These are phyloP conservation scores for Lepas anatifera DNA, from an alignment of 2,888 invertebrate species.

Conservation along the genomic window DNA sequence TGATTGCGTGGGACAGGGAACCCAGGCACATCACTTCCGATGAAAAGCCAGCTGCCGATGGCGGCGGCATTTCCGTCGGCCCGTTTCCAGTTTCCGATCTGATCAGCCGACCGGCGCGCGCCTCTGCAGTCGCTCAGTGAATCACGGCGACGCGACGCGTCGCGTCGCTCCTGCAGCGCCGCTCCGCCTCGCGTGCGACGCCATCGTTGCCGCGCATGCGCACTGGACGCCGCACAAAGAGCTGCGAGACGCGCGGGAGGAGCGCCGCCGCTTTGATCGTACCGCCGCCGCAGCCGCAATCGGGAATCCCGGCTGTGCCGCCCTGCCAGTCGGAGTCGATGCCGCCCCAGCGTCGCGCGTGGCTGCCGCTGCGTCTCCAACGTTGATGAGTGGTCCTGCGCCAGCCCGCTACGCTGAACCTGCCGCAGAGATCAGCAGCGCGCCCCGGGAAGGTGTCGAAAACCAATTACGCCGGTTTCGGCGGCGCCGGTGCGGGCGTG, in stretches of 20 bases:
- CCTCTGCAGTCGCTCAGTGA: slow-evolving; percentile 61
- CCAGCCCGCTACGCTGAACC: too few species aligned
- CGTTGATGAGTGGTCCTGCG: too few species aligned
- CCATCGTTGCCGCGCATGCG: slow-evolving; percentile 15
- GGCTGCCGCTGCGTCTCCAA: slow-evolving; percentile 15
- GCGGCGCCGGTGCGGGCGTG: too few species aligned
- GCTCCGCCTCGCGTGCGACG: slow-evolving; percentile 16
- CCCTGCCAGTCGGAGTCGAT: slow-evolving; percentile 35
- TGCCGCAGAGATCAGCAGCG: too few species aligned
- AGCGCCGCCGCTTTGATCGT: slow-evolving; percentile 19
- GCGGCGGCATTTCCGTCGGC: slow-evolving; percentile 2
- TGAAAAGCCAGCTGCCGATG: too few species aligned
- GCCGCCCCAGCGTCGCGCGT: slow-evolving; percentile 25
- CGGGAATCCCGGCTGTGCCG: slow-evolving; percentile 41
- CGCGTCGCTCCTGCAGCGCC: slow-evolving; percentile 27
- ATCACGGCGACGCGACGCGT: slow-evolving; percentile 38
- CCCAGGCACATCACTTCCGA: too few species aligned
- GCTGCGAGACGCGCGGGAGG: slow-evolving; percentile 19
- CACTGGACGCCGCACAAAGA: neutral
- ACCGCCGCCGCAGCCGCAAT: neutral
- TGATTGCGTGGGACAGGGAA: too few species aligned
- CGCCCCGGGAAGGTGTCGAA: slow-evolving; percentile 31
- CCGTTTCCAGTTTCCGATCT: neutral
- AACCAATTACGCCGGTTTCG: slow-evolving; percentile 24
- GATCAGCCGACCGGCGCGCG: slow-evolving; percentile 50